These are phyloP conservation scores for Galaxea fascicularis DNA, from an alignment of 92 coral and sea anemone genomes.

Conservation along the genomic window DNA sequence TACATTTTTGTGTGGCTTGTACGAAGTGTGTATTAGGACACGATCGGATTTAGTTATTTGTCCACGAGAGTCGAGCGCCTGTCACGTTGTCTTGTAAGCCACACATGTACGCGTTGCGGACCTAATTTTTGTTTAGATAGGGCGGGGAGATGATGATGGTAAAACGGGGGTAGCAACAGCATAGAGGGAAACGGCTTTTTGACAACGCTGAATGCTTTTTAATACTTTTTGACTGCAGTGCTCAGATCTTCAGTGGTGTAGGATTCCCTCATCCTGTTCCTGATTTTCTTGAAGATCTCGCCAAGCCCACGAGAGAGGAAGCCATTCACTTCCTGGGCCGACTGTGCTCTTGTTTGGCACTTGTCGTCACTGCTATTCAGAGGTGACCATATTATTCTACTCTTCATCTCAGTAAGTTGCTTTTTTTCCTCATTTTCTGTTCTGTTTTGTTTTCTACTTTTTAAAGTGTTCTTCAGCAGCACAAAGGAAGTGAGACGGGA, in stretches of 20 bases:
- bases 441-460: background rate
- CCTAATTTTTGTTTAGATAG: too few relatives aligned
- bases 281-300: constrained; percentile 68
- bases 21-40: too few relatives aligned
- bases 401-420: background rate
- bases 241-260: constrained; percentile 89
- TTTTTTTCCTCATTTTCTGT: background rate
- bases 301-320: constrained; percentile 84
- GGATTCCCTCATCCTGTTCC: constrained; percentile 88
- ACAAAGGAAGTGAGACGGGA: constrained; percentile 61
- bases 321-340: constrained; percentile 86
- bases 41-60: too few relatives aligned
- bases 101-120: too few relatives aligned
- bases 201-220: too few relatives aligned
- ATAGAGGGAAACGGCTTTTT: too few relatives aligned
- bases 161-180: too few relatives aligned
- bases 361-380: constrained; percentile 81
- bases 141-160: too few relatives aligned
- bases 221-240: constrained; percentile 53
- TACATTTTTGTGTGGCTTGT: too few relatives aligned
- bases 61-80: too few relatives aligned
- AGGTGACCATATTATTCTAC: constrained; percentile 50
- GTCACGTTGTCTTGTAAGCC: too few relatives aligned
- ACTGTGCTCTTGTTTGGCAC: constrained; percentile 79
- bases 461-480: constrained; percentile 75